A percentile compares a stretch with the other conserved stretches of the same genome.
phyloP scores from a whole-genome alignment of 2,797 vertebrate species.

The Paguma larvata region DNA sequence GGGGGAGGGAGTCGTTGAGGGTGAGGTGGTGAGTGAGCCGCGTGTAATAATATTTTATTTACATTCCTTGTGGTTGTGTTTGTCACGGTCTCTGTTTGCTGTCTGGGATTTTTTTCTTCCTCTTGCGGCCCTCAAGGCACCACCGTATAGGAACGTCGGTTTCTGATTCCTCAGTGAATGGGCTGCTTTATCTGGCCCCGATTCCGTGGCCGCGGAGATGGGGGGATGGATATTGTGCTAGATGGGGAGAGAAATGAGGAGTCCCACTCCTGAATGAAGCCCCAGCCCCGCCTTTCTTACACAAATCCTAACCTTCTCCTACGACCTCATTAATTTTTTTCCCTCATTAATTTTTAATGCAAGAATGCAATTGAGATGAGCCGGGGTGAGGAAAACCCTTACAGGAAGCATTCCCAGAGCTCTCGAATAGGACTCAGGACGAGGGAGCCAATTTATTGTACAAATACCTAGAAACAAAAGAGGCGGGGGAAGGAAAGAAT shows the following conservation, averaged over 20 bases:
- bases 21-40: slow-evolving; percentile 46
- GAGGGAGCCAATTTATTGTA: neutral
- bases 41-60: slow-evolving; percentile 61
- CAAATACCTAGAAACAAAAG: slow-evolving; percentile 59
- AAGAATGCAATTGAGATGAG: slow-evolving; percentile 55
- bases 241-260: neutral
- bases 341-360: slow-evolving; percentile 51
- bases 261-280: neutral
- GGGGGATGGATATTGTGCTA: too few species aligned
- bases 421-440: neutral
- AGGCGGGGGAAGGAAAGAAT: neutral
- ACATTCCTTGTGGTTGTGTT: slow-evolving; percentile 63
- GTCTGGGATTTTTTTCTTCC: neutral
- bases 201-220: neutral
- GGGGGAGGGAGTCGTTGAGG: neutral
- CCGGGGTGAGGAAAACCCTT: slow-evolving; percentile 18
- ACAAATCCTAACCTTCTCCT: neutral
- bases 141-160: neutral
- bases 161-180: neutral
- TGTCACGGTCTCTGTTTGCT: slow-evolving; percentile 30
- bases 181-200: neutral
- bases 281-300: neutral
- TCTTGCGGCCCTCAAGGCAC: neutral
- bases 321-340: slow-evolving; percentile 37
- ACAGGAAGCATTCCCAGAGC: neutral